Evolutionary conservation across 2,888 invertebrate species (phyloP), one percentile per base, ranked within the genome.

Genomic region (Pogonocherus hispidulus): DNA sequence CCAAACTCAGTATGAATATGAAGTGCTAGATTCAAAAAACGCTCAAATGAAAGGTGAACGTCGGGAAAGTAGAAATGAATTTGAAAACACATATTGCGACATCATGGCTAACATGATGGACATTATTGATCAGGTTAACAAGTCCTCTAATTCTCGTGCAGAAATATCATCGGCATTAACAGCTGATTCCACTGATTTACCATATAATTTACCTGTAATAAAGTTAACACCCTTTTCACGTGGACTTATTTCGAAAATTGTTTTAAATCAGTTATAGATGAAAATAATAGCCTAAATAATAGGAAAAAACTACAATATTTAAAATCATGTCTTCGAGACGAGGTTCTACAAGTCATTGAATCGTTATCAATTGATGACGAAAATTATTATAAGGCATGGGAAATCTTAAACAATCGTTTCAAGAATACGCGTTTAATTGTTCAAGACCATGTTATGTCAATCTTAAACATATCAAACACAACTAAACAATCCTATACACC

Each of bases 341-440:
- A 49, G 1, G 49, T 20, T 20, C 19, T 49, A 49, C 49, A 20
- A 4, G 18, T 20, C 6, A 49, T 49, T 8, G 49, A 49, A 20
- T 5, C 49, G 18, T 49, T 49, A 18, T 6, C 49, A 49, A 49
- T 49, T 20, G 22, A 11, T 4, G 49, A 49, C 18, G 49, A 49
- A 49, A 49, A 49, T 49, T 49, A 49, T n/a, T 19, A 49, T 5
- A 20, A 49, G n/a, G 49, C 49, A n/a, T 49, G 49, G 49, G 22
- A 49, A 14, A 49, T 49, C 4, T n/a, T 49, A 49, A 20, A 49
- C 18, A 49, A 18, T 4, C 49, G 49, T 5, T 49, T 49, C n/a
- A 49, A 49, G 19, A 49, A 49, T 49, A 49, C 49, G n/a, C 49
- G 49, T 18, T 49, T 49, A 49, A 49, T 20, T n/a, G 49, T 49